These are phyloP conservation scores for Phenganax subtilis DNA, from an alignment of 92 coral and sea anemone species.

Conservation along the genomic window DNA sequence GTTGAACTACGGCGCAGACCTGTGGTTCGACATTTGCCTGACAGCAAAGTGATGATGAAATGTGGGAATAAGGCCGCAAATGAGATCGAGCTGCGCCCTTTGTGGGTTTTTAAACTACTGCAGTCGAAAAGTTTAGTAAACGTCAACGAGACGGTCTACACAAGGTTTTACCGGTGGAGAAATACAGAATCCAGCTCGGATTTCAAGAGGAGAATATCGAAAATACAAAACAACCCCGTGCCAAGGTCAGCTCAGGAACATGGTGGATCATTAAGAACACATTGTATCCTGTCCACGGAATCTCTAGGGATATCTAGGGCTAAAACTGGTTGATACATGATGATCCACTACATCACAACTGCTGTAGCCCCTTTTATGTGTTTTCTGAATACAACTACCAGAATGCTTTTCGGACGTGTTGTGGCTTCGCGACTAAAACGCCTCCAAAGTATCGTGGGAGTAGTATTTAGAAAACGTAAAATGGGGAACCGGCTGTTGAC, in stretches of 20 bases:
- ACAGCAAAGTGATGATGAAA: constrained; percentile 64
- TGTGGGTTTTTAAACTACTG: constrained; percentile 71
- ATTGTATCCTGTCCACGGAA: neutral
- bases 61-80: constrained; percentile 81
- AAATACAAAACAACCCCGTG: neutral
- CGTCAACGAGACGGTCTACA: constrained; percentile 29
- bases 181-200: neutral
- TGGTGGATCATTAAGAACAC: constrained; percentile 12
- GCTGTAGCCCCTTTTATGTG: no score
- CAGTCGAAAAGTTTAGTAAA: constrained; percentile 37
- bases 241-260: constrained; percentile 16
- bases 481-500: no score
- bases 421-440: no score
- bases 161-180: constrained; percentile 29
- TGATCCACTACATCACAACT: neutral
- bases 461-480: no score
- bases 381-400: no score
- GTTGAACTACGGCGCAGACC: constrained; percentile 84
- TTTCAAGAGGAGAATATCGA: neutral
- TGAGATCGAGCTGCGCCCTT: constrained; percentile 73
- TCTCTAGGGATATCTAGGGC: no score
- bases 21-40: constrained; percentile 63
- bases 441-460: no score
- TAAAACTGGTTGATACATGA: constrained; percentile 9
- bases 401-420: no score